Evolutionary conservation across 2,888 invertebrate genomes (phyloP).

Genomic region (Myopa testacea): DNA sequence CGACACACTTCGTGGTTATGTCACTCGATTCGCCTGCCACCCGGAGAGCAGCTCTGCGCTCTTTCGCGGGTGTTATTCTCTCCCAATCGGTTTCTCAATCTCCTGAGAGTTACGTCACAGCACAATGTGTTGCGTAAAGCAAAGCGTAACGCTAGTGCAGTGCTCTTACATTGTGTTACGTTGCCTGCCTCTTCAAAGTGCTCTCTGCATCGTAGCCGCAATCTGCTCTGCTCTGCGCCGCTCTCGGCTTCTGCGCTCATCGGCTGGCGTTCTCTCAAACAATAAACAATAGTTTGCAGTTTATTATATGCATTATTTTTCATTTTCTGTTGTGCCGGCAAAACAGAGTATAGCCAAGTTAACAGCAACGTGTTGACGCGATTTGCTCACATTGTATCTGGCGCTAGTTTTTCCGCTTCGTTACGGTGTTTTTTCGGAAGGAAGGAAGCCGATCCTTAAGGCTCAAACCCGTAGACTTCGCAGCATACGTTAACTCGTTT

Average conservation of each 20-base stretch:
- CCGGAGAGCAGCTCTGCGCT: background rate
- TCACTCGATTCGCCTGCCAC: slow-evolving; percentile 7
- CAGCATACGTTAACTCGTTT: background rate
- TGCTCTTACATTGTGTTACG: background rate
- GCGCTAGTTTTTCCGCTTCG: background rate
- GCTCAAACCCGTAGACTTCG: too few species aligned
- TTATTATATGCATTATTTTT: slow-evolving; percentile 10
- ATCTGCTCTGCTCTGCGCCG: background rate
- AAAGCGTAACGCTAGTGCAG: background rate
- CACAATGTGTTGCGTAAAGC: slow-evolving; percentile 3
- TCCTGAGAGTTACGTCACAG: slow-evolving; percentile 28
- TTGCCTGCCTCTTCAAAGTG: background rate
- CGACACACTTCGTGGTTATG: slow-evolving; percentile 26
- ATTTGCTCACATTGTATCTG: background rate
- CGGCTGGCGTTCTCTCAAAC: slow-evolving; percentile 7
- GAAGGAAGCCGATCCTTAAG: too few species aligned
- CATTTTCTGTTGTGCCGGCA: slow-evolving; percentile 24
- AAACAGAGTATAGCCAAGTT: slow-evolving; percentile 24
- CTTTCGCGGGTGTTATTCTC: slow-evolving; percentile 4
- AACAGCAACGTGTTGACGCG: slow-evolving; percentile 26
- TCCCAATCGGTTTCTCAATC: background rate
- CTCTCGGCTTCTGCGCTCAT: background rate
- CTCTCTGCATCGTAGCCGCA: background rate
- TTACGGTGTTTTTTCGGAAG: too few species aligned
- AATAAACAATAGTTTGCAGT: slow-evolving; percentile 31